Evolutionary conservation across 2,888 invertebrate species (phyloP).

Genomic region (Slavum lentiscoides): DNA sequence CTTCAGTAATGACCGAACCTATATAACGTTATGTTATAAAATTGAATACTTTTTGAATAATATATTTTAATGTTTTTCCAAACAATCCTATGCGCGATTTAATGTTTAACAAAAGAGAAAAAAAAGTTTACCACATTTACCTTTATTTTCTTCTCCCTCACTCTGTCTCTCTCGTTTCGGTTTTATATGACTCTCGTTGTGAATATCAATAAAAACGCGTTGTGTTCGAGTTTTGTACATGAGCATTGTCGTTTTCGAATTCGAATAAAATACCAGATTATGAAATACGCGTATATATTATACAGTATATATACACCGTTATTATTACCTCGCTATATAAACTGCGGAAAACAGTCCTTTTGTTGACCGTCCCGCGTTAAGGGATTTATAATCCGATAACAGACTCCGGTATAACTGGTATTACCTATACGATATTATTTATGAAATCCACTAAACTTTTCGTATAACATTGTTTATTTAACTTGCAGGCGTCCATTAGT

Average conservation of each 20-base stretch:
- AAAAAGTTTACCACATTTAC: too few relatives aligned
- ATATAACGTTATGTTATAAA: too few relatives aligned
- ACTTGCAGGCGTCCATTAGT: too few relatives aligned
- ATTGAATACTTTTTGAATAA: too few relatives aligned
- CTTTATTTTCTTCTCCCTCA: too few relatives aligned
- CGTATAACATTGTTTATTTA: too few relatives aligned
- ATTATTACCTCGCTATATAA: not conserved
- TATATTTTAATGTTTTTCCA: too few relatives aligned
- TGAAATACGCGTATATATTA: not conserved
- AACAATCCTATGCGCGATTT: too few relatives aligned
- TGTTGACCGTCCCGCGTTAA: constrained; percentile 8
- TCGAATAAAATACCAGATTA: not conserved
- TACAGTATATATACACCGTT: not conserved
- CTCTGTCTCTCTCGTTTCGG: too few relatives aligned
- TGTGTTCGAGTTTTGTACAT: not conserved
- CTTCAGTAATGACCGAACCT: too few relatives aligned
- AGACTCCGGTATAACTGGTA: not conserved
- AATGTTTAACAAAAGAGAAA: too few relatives aligned
- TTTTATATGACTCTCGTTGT: too few relatives aligned
- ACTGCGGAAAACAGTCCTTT: constrained; percentile 5
- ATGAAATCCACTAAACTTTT: constrained; percentile 5
- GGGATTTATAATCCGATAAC: constrained; percentile 22
- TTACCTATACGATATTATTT: not conserved
- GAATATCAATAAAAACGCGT: not conserved
- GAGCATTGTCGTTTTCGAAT: not conserved